Evolutionary conservation across 2,888 invertebrate species (phyloP), one percentile per base, ranked within the genome.

Genomic region (Nesidiocoris tenuis): DNA sequence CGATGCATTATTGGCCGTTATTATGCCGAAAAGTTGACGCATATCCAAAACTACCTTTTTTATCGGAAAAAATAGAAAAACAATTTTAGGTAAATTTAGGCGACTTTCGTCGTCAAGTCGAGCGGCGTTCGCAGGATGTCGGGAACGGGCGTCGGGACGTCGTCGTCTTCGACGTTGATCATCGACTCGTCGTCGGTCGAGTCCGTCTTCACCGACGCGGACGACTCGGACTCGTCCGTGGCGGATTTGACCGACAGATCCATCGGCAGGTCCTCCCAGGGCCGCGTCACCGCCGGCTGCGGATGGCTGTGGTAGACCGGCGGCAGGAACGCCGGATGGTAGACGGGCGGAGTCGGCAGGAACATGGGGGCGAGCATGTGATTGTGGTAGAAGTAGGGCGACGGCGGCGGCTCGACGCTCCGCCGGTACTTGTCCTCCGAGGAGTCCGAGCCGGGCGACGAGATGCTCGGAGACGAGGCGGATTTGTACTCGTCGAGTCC

Each of bases 361-460:
- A 78, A 74, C 61, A 77, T 39, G 3, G 67, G 77, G 21, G 78
- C 80, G 67, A 80, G 76, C 76, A 77, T 78, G 76, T 79, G 79
- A 25, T 39, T 23, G 23, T 55, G 70, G 74, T 74, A 72, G 66
- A 56, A 72, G 17, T 24, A 63, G 9, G 72, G 59, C 16, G 72
- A 63, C 12, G 64, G 66, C 7, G 75, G 71, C 9, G 77, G 77
- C n/a, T 76, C 75, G 68, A 56, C 72, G 57, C 55, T 23, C n/a
- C 61, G 59, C 18, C 66, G 7, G 56, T 71, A 72, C 17, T 76
- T 72, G 22, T 65, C 76, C 80, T 92, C 93, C 18, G 93, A 93
- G 82, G 92, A 91, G 81, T 92, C 92, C 0, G 92, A 92, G 81
- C 93, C 93, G 0, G 93, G 92, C 0, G 93, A 93, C 75, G 91